Conservation (phyloP, 2,888 invertebrate species). For the Mesodorylaimus sp. region DNA sequence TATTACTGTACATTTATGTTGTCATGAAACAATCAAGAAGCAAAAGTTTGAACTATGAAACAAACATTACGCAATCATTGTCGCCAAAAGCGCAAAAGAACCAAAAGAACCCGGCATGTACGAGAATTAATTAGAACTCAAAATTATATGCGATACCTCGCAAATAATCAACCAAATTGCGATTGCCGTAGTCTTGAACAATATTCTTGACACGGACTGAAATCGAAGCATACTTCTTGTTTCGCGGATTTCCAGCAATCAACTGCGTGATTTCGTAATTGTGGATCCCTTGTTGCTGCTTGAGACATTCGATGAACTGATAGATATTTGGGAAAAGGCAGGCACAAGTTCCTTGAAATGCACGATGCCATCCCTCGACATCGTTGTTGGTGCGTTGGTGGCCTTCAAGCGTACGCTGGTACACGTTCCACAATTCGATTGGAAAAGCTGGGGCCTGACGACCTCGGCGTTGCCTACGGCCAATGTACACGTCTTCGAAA, state of each 20-base stretch:
- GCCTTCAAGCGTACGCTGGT: not conserved
- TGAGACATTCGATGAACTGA: not conserved
- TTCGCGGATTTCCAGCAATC: not conserved
- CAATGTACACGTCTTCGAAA: not conserved
- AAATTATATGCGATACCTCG: not conserved
- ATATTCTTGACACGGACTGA: not conserved
- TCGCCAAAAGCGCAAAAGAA: too few species aligned
- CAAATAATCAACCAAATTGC: not conserved
- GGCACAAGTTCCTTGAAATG: slow-evolving; percentile 1
- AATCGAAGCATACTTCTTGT: not conserved
- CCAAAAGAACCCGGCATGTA: too few species aligned
- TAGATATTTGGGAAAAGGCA: not conserved
- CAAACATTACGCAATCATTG: too few species aligned
- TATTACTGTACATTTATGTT: too few species aligned
- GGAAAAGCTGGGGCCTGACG: not conserved
- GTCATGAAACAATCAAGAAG: too few species aligned
- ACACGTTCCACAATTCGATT: not conserved
- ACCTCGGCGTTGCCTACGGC: not conserved
- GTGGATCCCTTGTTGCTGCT: not conserved
- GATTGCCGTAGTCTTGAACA: not conserved
- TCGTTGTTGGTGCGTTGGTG: not conserved
- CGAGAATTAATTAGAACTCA: not conserved
- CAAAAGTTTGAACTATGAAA: too few species aligned
- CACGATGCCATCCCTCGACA: not conserved
- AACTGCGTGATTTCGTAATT: not conserved